Conservation (phyloP, 2,113 vertebrate species). For the Prochilodus magdalenae region DNA sequence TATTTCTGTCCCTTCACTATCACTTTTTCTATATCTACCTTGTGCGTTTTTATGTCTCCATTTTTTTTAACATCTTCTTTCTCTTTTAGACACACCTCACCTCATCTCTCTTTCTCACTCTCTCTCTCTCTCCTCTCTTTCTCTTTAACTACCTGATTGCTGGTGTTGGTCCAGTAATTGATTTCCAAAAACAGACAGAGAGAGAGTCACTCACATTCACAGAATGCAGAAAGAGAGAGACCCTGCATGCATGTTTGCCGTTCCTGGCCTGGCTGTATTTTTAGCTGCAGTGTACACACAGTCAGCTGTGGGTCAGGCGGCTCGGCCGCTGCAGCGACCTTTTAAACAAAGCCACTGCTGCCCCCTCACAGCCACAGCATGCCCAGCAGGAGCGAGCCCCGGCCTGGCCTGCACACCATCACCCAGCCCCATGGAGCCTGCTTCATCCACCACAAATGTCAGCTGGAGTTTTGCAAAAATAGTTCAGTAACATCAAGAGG, state of each 20-base stretch:
- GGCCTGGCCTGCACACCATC: slow-evolving; percentile 1
- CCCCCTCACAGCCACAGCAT: slow-evolving; percentile 6
- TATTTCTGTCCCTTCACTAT: too few species aligned
- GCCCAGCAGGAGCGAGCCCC: slow-evolving; percentile 3
- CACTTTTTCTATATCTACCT: too few species aligned
- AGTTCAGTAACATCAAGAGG: slow-evolving; percentile 3
- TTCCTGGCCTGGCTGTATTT: slow-evolving; percentile 52
- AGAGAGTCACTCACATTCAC: slow-evolving; percentile 27
- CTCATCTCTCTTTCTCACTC: too few species aligned
- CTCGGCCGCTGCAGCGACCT: slow-evolving; percentile 32
- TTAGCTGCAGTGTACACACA: slow-evolving; percentile 54
- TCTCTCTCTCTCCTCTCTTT: too few species aligned
- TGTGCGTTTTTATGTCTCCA: too few species aligned
- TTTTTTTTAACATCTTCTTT: too few species aligned
- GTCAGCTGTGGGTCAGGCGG: slow-evolving; percentile 51
- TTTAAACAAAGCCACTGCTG: slow-evolving; percentile 36
- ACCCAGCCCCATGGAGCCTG: neutral
- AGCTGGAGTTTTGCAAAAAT: slow-evolving; percentile 2
- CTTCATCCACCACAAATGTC: slow-evolving; percentile 19
- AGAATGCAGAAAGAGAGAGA: neutral
- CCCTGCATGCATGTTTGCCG: slow-evolving; percentile 31
- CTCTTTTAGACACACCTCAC: too few species aligned
- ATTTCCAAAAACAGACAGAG: neutral
- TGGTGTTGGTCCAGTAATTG: neutral
- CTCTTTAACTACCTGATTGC: too few species aligned